Evolutionary conservation across 2,797 vertebrate species (phyloP).

Genomic region (Oophaga sylvatica): DNA sequence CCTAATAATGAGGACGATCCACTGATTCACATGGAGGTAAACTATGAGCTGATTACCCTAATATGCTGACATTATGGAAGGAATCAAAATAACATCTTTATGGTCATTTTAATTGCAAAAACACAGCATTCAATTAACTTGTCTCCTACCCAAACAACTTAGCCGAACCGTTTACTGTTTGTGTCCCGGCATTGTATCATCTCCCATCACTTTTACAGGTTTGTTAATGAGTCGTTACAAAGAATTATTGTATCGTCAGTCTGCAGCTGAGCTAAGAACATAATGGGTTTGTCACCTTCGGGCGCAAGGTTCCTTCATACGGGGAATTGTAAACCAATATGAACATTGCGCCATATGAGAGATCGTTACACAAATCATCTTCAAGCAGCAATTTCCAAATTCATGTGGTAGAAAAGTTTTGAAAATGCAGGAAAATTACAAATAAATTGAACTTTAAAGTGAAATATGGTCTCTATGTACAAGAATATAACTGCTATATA

Average conservation of each 20-base stretch:
- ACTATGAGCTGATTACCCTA: constrained; percentile 28
- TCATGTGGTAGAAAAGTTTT: background rate
- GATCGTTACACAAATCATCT: background rate
- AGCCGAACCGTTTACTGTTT: constrained; percentile 15
- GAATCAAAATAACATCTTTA: constrained; percentile 48
- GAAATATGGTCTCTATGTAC: background rate
- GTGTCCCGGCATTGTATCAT: background rate
- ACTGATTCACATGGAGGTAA: background rate
- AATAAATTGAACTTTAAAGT: too few species aligned
- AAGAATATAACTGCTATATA: constrained; percentile 4
- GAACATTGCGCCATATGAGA: background rate
- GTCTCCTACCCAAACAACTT: constrained; percentile 39
- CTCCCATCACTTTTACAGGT: constrained; percentile 23
- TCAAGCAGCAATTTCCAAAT: background rate
- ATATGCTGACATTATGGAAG: constrained; percentile 30
- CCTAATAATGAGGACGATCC: constrained; percentile 30
- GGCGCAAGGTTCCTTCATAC: background rate
- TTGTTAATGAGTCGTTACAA: constrained; percentile 28
- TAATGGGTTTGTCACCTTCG: background rate
- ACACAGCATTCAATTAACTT: constrained; percentile 40
- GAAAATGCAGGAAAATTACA: background rate
- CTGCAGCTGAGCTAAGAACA: background rate
- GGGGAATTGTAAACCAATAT: background rate
- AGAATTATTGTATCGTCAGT: constrained; percentile 28
- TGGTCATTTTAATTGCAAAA: constrained; percentile 58